A percentile compares a stretch with the other conserved stretches of the same genome.
These are phyloP conservation scores for Iguana delicatissima DNA, from an alignment of 2,797 vertebrate genomes.

Conservation along the genomic window DNA sequence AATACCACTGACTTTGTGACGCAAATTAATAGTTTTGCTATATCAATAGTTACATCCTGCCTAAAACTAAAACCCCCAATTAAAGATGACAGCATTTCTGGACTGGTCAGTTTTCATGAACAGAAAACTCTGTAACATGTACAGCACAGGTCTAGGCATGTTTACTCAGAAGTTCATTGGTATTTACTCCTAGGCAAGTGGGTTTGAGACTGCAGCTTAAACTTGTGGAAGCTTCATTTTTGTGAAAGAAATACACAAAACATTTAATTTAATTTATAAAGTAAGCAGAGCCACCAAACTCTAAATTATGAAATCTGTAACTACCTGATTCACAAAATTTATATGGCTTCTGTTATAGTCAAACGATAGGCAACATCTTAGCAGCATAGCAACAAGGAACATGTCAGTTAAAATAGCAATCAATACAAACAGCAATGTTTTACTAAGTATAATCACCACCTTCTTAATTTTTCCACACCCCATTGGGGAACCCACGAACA, in stretches of 20 bases:
- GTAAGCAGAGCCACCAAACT: background rate
- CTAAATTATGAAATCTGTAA: background rate
- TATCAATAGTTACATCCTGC: background rate
- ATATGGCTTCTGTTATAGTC: background rate
- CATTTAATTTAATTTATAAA: background rate
- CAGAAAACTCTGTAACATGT: background rate
- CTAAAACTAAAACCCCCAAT: background rate
- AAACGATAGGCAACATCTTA: background rate
- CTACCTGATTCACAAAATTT: background rate
- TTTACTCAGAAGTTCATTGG: background rate
- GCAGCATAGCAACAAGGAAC: background rate
- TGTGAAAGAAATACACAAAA: background rate
- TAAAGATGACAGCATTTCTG: background rate
- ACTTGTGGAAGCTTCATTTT: background rate
- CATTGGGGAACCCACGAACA: too few relatives aligned
- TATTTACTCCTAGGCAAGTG: background rate
- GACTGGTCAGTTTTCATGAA: background rate
- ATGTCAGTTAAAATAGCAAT: background rate
- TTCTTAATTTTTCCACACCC: too few relatives aligned
- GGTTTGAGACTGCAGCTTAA: background rate
- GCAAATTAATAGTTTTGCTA: too few relatives aligned
- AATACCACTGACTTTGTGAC: constrained; percentile 5
- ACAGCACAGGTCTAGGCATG: background rate
- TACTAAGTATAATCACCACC: background rate
- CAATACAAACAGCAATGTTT: background rate